Base-by-base conservation (phyloP, 2,113 vertebrate species). In the Apistogramma diplotaenia region DNA sequence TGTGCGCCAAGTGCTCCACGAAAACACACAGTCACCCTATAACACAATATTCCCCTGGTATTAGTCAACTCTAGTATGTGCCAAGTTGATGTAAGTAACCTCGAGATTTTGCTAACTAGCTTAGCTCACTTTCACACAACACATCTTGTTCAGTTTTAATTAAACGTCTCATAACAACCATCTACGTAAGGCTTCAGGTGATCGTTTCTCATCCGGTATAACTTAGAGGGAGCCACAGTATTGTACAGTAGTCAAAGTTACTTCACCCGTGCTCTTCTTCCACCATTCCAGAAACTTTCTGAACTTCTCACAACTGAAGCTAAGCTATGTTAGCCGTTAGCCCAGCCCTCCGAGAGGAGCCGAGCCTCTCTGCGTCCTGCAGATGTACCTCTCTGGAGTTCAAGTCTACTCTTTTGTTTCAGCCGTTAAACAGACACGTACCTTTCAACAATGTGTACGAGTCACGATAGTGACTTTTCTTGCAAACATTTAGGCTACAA, bases 231-330 rank as follows among this genome's bases (percentile, higher is more conserved):
- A 21, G 21, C 19, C 12, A 35, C 5, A 2, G 3, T n/a, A 16
- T 59, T 25, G 5, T 18, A 3, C n/a, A 4, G 3, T 6, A 43
- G 10, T 13, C 10, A 4, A 4, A 2, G 37, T 56, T 16, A 21
- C 73, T 76, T 83, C 29, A 76, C 16, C 8, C 59, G 59, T 74
- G 29, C 57, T 51, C 40, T 11, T 76, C 82, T 84, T 83, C 70
- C 81, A 83, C 76, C 84, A 85, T 90, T 91, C 87, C 83, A 74
- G 7, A 89, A 92, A 94, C 84, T 93, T 95, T 94, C 92, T 82
- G 76, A 93, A 91, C 91, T 94, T 90, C 89, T 84, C 87, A 60
- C 54, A 86, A 71, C 74, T 80, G 23, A 56, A 29, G 85, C 81
- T 78, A 85, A 73, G 75, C 76, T 81, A 85, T 4, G 89, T 84